Evolutionary conservation across 2,797 vertebrate genomes (phyloP), one percentile per base, ranked within the genome.

Genomic region (Galagoides demidoff): DNA sequence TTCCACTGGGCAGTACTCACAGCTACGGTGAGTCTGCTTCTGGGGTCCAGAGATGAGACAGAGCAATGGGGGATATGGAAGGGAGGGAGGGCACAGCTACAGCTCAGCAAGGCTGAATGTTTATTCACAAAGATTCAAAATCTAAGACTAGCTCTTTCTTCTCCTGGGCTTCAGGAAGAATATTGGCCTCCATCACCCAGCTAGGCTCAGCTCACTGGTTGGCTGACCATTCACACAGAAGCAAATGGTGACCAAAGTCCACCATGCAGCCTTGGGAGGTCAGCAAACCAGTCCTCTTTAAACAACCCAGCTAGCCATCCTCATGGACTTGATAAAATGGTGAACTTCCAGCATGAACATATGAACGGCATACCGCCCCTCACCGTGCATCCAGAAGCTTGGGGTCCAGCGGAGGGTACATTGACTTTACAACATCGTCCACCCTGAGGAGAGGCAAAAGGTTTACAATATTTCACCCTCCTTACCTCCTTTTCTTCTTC

Each of bases 331-430:
- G 34, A 49, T 10, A 49, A 45, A 34, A 79, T 0, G 0, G 34
- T 1, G 45, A 85, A 10, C 68, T 49, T 34, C 34, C 7, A 14
- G 10, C 1, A 0, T 2, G 39, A 37, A 45, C 29, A 55, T 17
- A 52, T 8, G 5, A n/a, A 3, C 0, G 0, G 25, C 61, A 29
- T n/a, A 7, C 45, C 14, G 5, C 34, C 1, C 45, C 96, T 98
- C 98, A 99, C 99, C 99, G 99, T 13, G 99, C 99, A 0, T 99
- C 99, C 96, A 99, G 98, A 86, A 99, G 99, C 93, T 99, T 99
- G 5, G 99, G 99, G 96, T 99, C 99, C 98, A 99, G 97, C 0
- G 99, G 99, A 0, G 99, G 99, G 97, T 99, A 99, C 99, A 99
- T 99, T 1, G 99, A 99, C 71, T 99, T 98, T 96, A 99, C 99